Evolutionary conservation across 1,140 invertebrate species (phyloP).

Genomic region (Yoshiicerus persimilis): DNA sequence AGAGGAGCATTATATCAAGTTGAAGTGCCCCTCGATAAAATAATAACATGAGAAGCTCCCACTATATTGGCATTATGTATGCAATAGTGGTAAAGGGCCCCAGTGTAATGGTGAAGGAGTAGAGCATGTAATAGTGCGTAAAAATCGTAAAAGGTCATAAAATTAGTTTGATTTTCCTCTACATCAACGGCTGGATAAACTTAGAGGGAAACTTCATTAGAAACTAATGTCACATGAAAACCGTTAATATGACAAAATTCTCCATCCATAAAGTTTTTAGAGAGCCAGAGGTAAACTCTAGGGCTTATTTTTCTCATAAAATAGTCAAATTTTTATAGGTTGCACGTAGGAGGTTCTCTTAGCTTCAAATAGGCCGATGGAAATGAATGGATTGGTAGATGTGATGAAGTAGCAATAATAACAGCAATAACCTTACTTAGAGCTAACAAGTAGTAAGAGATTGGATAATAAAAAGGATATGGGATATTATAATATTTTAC

Average conservation of each 20-base stretch:
- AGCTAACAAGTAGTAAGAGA: background rate
- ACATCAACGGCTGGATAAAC: slow-evolving; percentile 29
- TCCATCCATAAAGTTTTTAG: slow-evolving; percentile 15
- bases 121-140: background rate
- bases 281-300: background rate
- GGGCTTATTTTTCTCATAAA: slow-evolving; percentile 1
- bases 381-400: background rate
- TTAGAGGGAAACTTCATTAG: slow-evolving; percentile 6
- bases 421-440: background rate
- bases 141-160: slow-evolving; percentile 45
- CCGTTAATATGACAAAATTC: slow-evolving; percentile 25
- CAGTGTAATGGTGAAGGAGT: background rate
- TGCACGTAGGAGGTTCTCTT: background rate
- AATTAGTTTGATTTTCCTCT: slow-evolving; percentile 42
- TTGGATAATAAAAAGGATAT: slow-evolving; percentile 13
- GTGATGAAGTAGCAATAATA: slow-evolving; percentile 22
- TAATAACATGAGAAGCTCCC: background rate
- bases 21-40: too few relatives aligned
- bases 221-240: slow-evolving; percentile 16
- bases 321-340: slow-evolving; percentile 8
- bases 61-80: background rate
- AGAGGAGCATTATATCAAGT: too few relatives aligned
- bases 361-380: background rate
- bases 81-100: background rate
- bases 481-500: background rate